Conservation (phyloP, 92 coral and sea anemone species). For the Blastomussa wellsi region DNA sequence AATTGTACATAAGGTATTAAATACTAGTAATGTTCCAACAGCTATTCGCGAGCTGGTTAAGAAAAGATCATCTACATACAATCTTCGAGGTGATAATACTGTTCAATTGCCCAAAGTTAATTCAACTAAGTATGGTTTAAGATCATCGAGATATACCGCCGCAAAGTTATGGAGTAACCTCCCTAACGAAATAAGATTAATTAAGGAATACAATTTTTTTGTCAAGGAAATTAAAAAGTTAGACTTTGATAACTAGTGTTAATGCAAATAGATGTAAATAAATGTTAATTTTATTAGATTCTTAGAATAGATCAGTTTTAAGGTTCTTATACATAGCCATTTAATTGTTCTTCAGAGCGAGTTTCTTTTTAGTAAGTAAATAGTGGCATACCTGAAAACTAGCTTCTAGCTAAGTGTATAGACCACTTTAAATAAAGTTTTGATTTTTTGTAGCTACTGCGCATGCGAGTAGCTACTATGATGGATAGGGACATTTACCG, state of each 20-base stretch:
- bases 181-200: conserved; percentile 6
- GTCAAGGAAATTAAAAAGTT: not conserved
- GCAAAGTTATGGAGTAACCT: conserved; percentile 21
- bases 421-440: too few species aligned
- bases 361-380: too few species aligned
- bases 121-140: conserved; percentile 34
- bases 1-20: conserved; percentile 22
- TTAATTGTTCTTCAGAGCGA: too few species aligned
- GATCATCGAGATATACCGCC: conserved; percentile 22
- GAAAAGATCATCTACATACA: conserved; percentile 36
- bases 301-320: too few species aligned
- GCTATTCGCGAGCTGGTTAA: conserved; percentile 32
- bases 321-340: too few species aligned
- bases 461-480: too few species aligned
- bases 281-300: too few species aligned
- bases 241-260: conserved; percentile 8
- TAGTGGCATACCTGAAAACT: too few species aligned
- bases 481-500: too few species aligned
- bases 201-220: not conserved
- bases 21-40: conserved; percentile 18
- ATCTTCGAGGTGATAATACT: conserved; percentile 21
- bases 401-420: too few species aligned
- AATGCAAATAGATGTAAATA: conserved; percentile 1
- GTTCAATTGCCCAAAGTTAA: conserved; percentile 25
- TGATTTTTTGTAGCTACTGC: too few species aligned